These are phyloP conservation scores for Malacoraja senta DNA, from an alignment of 2,797 vertebrate species.

Conservation along the genomic window DNA sequence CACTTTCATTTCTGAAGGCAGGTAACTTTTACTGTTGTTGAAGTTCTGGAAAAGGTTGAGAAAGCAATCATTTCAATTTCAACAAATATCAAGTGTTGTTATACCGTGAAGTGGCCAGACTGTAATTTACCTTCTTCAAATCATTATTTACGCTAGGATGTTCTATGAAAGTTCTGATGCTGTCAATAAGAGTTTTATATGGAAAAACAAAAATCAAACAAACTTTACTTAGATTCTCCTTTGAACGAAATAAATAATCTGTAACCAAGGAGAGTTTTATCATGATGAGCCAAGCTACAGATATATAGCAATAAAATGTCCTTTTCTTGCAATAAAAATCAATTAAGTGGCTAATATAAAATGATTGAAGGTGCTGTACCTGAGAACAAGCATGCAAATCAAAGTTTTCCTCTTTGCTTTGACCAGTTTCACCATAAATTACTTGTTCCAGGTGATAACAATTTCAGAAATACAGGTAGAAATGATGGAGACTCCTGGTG, in stretches of 20 bases:
- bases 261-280: neutral
- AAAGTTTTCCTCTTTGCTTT: neutral
- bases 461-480: neutral
- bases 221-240: neutral
- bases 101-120: neutral
- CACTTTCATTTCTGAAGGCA: constrained; percentile 93
- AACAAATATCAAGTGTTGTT: constrained; percentile 6
- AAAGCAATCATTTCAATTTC: constrained; percentile 37
- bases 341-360: neutral
- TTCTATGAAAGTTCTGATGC: neutral
- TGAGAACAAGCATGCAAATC: neutral
- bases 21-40: constrained; percentile 96
- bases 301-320: neutral
- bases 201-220: neutral
- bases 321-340: neutral
- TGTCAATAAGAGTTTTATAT: neutral
- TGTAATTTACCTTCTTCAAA: constrained; percentile 1
- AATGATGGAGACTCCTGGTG: neutral
- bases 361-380: neutral
- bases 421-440: neutral
- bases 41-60: constrained; percentile 71
- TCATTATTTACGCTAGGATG: neutral
- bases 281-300: neutral
- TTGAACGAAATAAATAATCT: too few species aligned
- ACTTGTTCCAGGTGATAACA: neutral